phyloP scores from a whole-genome alignment of 2,797 vertebrate genomes.

The Enoplosus armatus region DNA sequence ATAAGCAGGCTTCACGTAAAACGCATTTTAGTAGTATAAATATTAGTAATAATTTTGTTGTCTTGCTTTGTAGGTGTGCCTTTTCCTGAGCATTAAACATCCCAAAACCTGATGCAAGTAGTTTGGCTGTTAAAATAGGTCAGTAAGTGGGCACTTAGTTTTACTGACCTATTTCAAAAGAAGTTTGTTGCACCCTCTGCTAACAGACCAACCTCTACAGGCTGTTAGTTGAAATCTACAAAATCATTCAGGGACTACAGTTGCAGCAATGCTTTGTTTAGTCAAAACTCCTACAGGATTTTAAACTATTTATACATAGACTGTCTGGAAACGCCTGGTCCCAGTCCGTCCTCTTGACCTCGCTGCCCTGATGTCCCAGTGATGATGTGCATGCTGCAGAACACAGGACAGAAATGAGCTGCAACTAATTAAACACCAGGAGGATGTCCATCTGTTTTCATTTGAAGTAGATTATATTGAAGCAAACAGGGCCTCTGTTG shows the following conservation, averaged over 20 bases:
- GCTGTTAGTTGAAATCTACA: neutral
- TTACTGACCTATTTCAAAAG: slow-evolving; percentile 15
- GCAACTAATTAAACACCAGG: slow-evolving; percentile 41
- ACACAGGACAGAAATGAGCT: slow-evolving; percentile 36
- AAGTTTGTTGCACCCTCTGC: neutral
- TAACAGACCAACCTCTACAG: neutral
- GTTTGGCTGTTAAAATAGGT: neutral
- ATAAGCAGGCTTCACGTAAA: neutral
- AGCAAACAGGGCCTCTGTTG: slow-evolving; percentile 1
- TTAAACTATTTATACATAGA: neutral
- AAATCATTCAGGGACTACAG: neutral
- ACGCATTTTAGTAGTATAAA: neutral
- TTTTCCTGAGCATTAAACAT: neutral
- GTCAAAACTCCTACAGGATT: neutral
- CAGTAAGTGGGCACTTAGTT: slow-evolving; percentile 8
- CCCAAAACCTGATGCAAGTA: neutral
- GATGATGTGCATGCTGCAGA: neutral
- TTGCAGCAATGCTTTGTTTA: no score
- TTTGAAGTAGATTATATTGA: slow-evolving; percentile 1
- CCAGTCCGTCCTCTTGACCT: neutral
- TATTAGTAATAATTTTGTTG: neutral
- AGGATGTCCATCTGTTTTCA: no score
- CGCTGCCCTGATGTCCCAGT: neutral
- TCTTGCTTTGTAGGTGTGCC: neutral
- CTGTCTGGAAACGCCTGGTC: neutral